Evolutionary conservation across 2,888 invertebrate genomes (phyloP).

Genomic region (Neoscelio sp.): DNA sequence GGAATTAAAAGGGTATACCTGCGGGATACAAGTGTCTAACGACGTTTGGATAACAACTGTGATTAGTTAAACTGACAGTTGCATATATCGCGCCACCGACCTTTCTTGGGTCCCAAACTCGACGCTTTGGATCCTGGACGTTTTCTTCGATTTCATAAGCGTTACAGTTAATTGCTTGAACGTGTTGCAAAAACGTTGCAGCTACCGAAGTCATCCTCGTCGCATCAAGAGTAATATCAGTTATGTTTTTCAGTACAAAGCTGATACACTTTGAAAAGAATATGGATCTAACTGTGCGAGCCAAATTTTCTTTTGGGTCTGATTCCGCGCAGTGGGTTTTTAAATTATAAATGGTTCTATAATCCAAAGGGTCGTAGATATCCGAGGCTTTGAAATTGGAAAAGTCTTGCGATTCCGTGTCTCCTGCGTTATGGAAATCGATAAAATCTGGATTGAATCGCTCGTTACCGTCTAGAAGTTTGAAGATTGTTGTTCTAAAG

Average conservation of each 20-base stretch:
- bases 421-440: background rate
- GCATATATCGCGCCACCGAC: conserved; percentile 84
- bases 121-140: conserved; percentile 72
- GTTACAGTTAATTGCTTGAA: conserved; percentile 83
- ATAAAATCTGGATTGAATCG: conserved; percentile 32
- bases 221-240: conserved; percentile 53
- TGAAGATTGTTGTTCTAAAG: conserved; percentile 76
- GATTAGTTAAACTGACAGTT: conserved; percentile 83
- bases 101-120: conserved; percentile 77
- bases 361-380: conserved; percentile 76
- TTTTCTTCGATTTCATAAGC: conserved; percentile 84
- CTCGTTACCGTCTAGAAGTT: conserved; percentile 45
- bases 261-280: conserved; percentile 82
- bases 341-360: conserved; percentile 79
- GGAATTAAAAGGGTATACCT: conserved; percentile 75
- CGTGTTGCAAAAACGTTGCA: conserved; percentile 80
- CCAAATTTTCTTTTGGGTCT: conserved; percentile 79
- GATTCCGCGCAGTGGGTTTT: conserved; percentile 78
- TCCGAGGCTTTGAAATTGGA: conserved; percentile 17
- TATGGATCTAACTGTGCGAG: conserved; percentile 80
- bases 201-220: conserved; percentile 75
- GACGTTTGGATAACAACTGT: conserved; percentile 83
- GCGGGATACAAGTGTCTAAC: conserved; percentile 81
- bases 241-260: conserved; percentile 71
- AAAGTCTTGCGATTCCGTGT: background rate